Percentiles rank a stretch among this genome's conserved stretches.
These are phyloP conservation scores for Clivina fossor DNA, from an alignment of 2,888 invertebrate species.

Conservation along the genomic window DNA sequence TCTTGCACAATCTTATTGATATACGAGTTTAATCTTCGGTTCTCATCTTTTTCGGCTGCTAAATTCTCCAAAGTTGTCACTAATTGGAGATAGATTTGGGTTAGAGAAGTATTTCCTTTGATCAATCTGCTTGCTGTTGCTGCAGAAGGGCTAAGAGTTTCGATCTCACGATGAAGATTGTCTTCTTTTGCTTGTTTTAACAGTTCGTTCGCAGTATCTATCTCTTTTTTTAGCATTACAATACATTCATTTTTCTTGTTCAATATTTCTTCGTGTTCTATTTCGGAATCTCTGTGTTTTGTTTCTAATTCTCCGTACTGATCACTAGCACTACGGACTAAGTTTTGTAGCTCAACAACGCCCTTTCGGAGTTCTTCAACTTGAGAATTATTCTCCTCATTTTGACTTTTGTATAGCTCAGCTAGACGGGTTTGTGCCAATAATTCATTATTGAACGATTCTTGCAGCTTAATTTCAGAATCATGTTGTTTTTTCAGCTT, in stretches of 20 bases:
- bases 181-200: slow-evolving; percentile 72
- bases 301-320: slow-evolving; percentile 80
- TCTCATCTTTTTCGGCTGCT: slow-evolving; percentile 76
- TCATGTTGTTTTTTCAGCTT: slow-evolving; percentile 75
- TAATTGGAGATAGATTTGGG: slow-evolving; percentile 88
- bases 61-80: slow-evolving; percentile 77
- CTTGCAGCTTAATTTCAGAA: slow-evolving; percentile 62
- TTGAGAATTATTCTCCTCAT: slow-evolving; percentile 76
- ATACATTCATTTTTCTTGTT: slow-evolving; percentile 72
- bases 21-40: slow-evolving; percentile 74
- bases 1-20: slow-evolving; percentile 82
- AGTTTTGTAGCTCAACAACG: slow-evolving; percentile 71
- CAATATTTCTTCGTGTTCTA: slow-evolving; percentile 66
- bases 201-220: slow-evolving; percentile 81
- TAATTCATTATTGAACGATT: slow-evolving; percentile 79
- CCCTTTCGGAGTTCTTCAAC: slow-evolving; percentile 76
- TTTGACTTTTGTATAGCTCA: slow-evolving; percentile 79
- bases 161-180: slow-evolving; percentile 72
- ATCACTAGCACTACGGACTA: slow-evolving; percentile 77
- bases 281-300: slow-evolving; percentile 64
- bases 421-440: slow-evolving; percentile 82
- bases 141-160: slow-evolving; percentile 83
- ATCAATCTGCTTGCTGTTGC: slow-evolving; percentile 82
- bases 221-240: slow-evolving; percentile 71
- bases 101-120: slow-evolving; percentile 85